Evolutionary conservation across 2,888 invertebrate species (phyloP), one percentile per base, ranked within the genome.

Genomic region (Colostygia pectinataria): DNA sequence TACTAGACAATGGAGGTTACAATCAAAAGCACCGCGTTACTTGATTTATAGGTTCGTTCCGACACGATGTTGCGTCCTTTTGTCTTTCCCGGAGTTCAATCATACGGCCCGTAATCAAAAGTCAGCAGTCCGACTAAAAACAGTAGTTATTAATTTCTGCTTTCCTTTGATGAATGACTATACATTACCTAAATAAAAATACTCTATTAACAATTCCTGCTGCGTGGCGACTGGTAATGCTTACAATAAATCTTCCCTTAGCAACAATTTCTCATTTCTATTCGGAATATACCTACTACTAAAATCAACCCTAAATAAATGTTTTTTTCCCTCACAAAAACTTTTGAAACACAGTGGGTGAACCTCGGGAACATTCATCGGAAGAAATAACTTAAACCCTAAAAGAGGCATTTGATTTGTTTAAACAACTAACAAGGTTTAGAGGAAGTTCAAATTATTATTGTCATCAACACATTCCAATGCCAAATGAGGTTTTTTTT

Each of bases 11-110:
- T 76, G 66, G 74, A 71, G 67, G 70, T 68, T 74, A 73, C 71
- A 76, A 82, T 80, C 74, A 74, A 80, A 81, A 74, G 75, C 66
- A 68, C 61, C 66, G 79, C 77, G 82, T 77, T 69, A 67, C 74
- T 78, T 82, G 79, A 83, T 81, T 83, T 80, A 83, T 81, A 70
- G 60, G 68, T 61, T 40, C 61, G 73, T 74, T 66, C 69, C 63
- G 67, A 68, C 73, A 73, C 67, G n/a, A n/a, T n/a, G n/a, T n/a
- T 61, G 68, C 68, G 68, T 71, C 68, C 75, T 80, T 80, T 80
- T 74, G 80, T 71, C 72, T 68, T 73, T 68, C 66, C 58, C 63
- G 61, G 67, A 70, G 67, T 71, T 72, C 70, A 67, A 72, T 77
- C 77, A 70, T 65, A 66, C 66, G 72, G 69, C 68, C 55, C 66